phyloP scores from a whole-genome alignment of 2,113 vertebrate genomes.

The Phalacrocorax brasilianus region DNA sequence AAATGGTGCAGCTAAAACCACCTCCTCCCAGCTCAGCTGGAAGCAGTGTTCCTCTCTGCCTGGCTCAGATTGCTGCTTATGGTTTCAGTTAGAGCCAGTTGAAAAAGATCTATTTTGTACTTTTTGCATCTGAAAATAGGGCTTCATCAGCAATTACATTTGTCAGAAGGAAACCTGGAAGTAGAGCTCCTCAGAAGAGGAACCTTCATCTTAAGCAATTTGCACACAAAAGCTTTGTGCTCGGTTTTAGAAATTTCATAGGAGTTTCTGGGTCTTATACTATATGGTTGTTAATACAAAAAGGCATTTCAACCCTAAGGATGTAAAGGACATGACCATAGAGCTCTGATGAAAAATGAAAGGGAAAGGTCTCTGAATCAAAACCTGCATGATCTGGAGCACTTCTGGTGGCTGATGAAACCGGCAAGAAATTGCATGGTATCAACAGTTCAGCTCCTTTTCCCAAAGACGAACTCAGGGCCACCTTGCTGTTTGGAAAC shows the following conservation, averaged over 20 bases:
- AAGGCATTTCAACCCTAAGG: not conserved
- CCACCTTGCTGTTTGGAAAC: not conserved
- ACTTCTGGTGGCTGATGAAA: not conserved
- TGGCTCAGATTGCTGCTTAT: not conserved
- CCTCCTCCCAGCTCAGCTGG: not conserved
- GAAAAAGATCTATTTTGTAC: not conserved
- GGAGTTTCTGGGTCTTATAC: not conserved
- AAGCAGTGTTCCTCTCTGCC: not conserved
- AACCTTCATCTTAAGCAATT: not conserved
- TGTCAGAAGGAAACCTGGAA: not conserved
- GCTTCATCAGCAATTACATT: not conserved
- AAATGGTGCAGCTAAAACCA: not conserved
- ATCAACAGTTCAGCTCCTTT: not conserved
- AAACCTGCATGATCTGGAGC: not conserved
- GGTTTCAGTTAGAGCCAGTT: not conserved
- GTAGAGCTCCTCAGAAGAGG: not conserved
- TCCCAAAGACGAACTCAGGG: not conserved
- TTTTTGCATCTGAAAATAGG: not conserved
- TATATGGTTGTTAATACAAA: not conserved
- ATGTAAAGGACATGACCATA: not conserved
- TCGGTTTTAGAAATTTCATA: not conserved
- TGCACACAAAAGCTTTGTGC: not conserved
- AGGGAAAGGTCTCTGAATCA: not conserved
- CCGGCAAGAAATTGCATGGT: rapidly evolving
- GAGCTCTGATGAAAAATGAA: not conserved